Base-by-base conservation (phyloP, 2,888 invertebrate genomes). In the Priocnemis perturbator region DNA sequence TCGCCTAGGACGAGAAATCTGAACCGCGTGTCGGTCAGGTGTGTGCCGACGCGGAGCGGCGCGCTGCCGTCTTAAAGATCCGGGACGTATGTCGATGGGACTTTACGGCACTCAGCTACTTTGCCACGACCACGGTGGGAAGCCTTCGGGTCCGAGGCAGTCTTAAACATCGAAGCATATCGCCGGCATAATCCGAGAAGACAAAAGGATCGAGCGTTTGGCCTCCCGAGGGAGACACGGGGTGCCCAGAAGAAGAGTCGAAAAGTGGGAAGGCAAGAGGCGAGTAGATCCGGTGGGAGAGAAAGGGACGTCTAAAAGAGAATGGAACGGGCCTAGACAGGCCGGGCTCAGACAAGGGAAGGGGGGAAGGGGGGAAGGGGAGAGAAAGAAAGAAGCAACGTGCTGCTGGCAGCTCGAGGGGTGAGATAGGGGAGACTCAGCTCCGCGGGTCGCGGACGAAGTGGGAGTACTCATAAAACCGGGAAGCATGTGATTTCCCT, bases 401-500 rank as follows among this genome's bases (percentile, higher is more conserved):
- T 61, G 67, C 70, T 72, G 69, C 67, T 64, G 69, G 68, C 57
- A 57, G 64, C 63, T 74, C 26, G 57, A 64, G 65, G 60, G 69
- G 52, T 30, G 60, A 74, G 69, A 74, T 66, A 69, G 69, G 73
- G 69, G 69, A 66, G 69, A n/a, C n/a, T n/a, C n/a, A n/a, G 65
- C 57, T 74, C 80, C 82, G 76, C 73, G 82, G 81, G 77, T 81
- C 76, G 76, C 57, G 71, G 65, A 59, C 64, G 77, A 78, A 69
- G 77, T 77, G 81, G 80, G 83, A 79, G 81, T 77, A 81, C 85
- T 86, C 86, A 82, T 86, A 86, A 86, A 86, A 86, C 83, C 81
- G 77, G 83, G 83, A 79, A 85, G 82, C 86, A 85, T 83, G 85
- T 86, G 86, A 86, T 86, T 86, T 86, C 86, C 86, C 86, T 82